Evolutionary conservation across 1,140 invertebrate species (phyloP).

Genomic region (Periplaneta americana): DNA sequence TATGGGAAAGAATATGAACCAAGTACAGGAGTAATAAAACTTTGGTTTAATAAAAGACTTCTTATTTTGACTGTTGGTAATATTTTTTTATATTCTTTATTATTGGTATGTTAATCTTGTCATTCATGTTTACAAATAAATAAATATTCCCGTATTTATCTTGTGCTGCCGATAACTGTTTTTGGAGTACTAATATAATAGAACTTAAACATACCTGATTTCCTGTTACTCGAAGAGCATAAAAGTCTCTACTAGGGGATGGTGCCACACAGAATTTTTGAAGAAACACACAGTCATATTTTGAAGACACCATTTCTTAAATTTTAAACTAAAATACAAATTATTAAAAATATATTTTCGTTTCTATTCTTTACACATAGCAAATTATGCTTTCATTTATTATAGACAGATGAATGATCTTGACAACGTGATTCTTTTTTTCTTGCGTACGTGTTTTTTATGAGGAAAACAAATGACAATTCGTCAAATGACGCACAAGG

Average conservation of each 20-base stretch:
- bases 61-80: no score
- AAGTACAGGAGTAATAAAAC: no score
- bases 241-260: constrained; percentile 42
- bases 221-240: constrained; percentile 27
- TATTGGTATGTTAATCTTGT: no score
- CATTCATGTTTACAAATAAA: no score
- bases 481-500: background rate
- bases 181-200: no score
- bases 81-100: no score
- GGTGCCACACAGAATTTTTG: constrained; percentile 39
- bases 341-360: background rate
- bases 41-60: no score
- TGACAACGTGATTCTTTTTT: background rate
- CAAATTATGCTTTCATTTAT: no score
- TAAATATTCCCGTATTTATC: no score
- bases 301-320: background rate
- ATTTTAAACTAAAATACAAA: background rate
- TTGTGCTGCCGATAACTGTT: no score
- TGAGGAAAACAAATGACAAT: background rate
- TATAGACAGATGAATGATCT: background rate
- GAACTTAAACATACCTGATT: no score
- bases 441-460: background rate
- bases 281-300: constrained; percentile 14
- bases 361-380: background rate
- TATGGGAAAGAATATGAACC: no score